Evolutionary conservation across 2,888 invertebrate species (phyloP), one percentile per base, ranked within the genome.

Genomic region (Eumacrocentrus americanus): DNA sequence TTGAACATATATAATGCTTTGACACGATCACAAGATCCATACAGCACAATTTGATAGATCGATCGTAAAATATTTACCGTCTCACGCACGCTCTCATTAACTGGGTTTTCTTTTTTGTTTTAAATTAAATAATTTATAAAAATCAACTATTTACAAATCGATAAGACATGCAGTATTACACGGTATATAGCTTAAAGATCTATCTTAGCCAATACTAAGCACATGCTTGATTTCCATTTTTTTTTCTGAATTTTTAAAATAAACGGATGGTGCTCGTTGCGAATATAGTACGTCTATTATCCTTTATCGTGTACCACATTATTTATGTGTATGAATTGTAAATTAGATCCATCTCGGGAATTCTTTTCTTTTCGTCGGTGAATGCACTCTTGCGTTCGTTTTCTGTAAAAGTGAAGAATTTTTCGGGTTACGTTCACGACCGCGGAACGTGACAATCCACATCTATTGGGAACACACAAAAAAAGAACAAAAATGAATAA

Each of bases 111-210:
- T n/a, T 47, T 51, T n/a, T 48, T 59, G 20, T 46, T 55, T 68
- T 65, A 66, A 68, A 65, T 67, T 64, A 65, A 77, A 78, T 77
- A 77, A 76, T 72, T 77, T 77, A 77, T 76, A 76, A 79, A 77
- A 78, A 78, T 71, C 69, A 77, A 71, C 77, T 80, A 80, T 79
- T 69, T 80, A 79, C 79, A 79, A 75, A 70, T 76, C 71, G 78
- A 78, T 68, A 62, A 74, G 78, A 78, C 75, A 76, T 74, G 74
- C 75, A 76, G 74, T 66, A 65, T 69, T 72, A 69, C 64, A 64
- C 62, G 58, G 55, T n/a, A n/a, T 9, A 29, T 65, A 65, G 63
- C 55, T 62, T 65, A 63, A 61, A 68, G 60, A 63, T 64, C 50
- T 65, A 64, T 55, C 66, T 61, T 67, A 67, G 62, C 64, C 58